Evolutionary conservation across 2,888 invertebrate genomes (phyloP).

Genomic region (Mesopsocus fuscifrons): DNA sequence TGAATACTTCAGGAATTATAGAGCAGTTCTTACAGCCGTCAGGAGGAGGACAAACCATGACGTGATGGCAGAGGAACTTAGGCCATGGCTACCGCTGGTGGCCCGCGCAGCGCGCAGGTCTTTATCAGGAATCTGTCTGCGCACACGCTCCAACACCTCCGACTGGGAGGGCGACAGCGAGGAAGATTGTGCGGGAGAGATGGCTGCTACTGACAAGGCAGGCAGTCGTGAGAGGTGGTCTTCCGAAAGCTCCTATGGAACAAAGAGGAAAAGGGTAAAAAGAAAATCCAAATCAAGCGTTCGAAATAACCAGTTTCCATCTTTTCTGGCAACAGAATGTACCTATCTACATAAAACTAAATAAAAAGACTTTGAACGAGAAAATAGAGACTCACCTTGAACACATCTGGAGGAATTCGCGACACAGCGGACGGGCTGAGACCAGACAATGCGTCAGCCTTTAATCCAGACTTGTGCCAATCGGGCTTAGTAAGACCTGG

Average conservation of each 20-base stretch:
- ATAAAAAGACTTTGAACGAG: too few species aligned
- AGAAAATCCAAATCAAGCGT: too few species aligned
- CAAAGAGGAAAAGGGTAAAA: too few species aligned
- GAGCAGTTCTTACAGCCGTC: too few species aligned
- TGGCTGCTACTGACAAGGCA: constrained; percentile 1
- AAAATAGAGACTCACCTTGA: constrained; percentile 3
- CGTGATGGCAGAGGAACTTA: too few species aligned
- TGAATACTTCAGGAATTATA: too few species aligned
- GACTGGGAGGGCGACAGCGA: constrained; percentile 8
- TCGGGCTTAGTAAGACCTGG: not conserved
- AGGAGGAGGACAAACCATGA: too few species aligned
- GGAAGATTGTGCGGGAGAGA: not conserved
- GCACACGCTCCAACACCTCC: constrained; percentile 1
- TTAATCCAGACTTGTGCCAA: not conserved
- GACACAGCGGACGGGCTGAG: constrained; percentile 1
- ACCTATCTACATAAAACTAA: too few species aligned
- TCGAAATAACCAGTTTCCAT: too few species aligned
- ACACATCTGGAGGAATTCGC: not conserved
- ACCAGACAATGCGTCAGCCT: not conserved
- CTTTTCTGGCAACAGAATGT: too few species aligned
- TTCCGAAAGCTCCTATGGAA: not conserved
- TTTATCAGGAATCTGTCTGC: constrained; percentile 1
- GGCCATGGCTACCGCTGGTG: too few species aligned
- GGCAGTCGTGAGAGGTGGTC: not conserved
- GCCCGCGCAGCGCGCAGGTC: too few species aligned